Conservation (phyloP, 2,888 invertebrate genomes). For the Apodemia duryi region DNA sequence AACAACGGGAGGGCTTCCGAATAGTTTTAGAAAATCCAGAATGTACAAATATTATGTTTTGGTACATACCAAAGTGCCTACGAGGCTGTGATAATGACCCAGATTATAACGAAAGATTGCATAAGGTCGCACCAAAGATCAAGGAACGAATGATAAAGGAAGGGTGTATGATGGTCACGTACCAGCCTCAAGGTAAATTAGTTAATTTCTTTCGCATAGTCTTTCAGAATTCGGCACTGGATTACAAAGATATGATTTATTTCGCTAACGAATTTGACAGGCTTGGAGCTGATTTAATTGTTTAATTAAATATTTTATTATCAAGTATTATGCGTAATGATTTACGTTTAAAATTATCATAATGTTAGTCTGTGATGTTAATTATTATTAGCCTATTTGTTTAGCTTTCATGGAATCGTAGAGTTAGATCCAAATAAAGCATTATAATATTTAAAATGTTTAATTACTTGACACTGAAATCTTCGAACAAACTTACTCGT, state of each 20-base stretch:
- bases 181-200: constrained; percentile 90
- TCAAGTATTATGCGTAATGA: constrained; percentile 30
- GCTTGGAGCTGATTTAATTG: constrained; percentile 83
- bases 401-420: too few species aligned
- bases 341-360: constrained; percentile 38
- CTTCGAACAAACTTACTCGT: too few species aligned
- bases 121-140: constrained; percentile 93
- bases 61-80: constrained; percentile 93
- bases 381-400: constrained; percentile 32
- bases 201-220: constrained; percentile 98
- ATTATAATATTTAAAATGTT: too few species aligned
- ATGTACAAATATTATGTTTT: constrained; percentile 97
- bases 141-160: constrained; percentile 97
- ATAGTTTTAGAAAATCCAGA: constrained; percentile 89
- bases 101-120: constrained; percentile 82
- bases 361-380: constrained; percentile 46
- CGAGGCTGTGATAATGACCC: constrained; percentile 73
- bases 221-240: constrained; percentile 93
- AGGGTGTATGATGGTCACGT: constrained; percentile 97
- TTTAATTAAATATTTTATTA: constrained; percentile 36
- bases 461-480: constrained; percentile 20
- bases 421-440: too few species aligned
- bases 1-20: constrained; percentile 84
- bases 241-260: constrained; percentile 90
- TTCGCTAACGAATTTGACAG: constrained; percentile 93